Evolutionary conservation across 2,113 vertebrate genomes (phyloP).

Genomic region (Anthoscopus minutus): DNA sequence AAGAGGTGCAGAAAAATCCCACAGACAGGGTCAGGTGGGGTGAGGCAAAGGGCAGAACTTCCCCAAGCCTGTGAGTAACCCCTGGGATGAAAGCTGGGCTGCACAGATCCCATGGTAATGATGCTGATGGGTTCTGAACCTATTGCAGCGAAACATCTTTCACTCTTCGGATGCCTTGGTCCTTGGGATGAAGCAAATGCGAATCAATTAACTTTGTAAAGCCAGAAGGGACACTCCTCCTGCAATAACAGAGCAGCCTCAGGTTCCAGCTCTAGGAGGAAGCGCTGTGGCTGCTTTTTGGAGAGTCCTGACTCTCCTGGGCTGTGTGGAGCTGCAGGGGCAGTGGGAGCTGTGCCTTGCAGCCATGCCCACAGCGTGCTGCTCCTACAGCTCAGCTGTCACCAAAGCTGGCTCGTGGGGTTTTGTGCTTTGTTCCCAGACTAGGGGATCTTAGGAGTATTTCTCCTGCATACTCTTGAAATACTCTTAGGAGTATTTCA

Average conservation of each 20-base stretch:
- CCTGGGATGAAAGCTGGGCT: neutral
- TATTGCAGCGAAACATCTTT: neutral
- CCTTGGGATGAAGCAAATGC: neutral
- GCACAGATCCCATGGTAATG: accelerated
- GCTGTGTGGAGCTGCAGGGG: accelerated
- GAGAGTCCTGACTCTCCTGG: neutral
- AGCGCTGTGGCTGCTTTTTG: accelerated
- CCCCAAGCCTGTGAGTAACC: neutral
- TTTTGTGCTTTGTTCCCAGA: neutral
- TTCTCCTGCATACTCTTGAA: too few species aligned
- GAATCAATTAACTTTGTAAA: neutral
- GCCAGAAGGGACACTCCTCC: neutral
- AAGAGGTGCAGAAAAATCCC: neutral
- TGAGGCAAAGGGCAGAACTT: neutral
- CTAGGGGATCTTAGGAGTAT: neutral
- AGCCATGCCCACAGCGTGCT: neutral
- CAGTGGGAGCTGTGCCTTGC: neutral
- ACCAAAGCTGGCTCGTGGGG: neutral
- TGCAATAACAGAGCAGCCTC: neutral
- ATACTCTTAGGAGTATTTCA: too few species aligned
- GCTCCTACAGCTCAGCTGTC: neutral
- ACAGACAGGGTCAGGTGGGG: neutral
- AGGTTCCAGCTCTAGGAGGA: neutral
- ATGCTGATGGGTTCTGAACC: neutral
- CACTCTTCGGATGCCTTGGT: neutral